Base-by-base conservation (phyloP, 2,113 vertebrate species). In the Ornithorhynchus anatinus region DNA sequence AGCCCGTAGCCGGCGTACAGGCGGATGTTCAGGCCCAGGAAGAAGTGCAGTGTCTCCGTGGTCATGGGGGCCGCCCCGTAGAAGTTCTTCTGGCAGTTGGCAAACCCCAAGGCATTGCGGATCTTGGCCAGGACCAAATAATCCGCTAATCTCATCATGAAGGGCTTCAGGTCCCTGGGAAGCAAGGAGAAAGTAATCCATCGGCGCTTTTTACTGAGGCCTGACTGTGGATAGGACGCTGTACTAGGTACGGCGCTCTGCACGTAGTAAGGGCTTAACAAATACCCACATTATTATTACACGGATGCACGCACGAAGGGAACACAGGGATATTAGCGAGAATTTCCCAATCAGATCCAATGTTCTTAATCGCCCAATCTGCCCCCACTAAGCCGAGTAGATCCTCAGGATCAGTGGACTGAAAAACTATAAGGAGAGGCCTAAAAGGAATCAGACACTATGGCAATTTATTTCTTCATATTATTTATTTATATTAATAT, bases 1-100 rank as follows among this genome's bases (percentile, higher is more conserved):
- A 97, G 95, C 23, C 96, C 96, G 1, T 97, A 97, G 8, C 90
- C 95, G 3, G 96, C 92, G 12, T 94, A 96, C 31, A 97, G 44
- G 15, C 78, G 88, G 72, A 97, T 95, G 74, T 97, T 95, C 56
- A 97, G 90, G 23, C 95, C 88, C 67, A 96, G 79, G 85, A 97
- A 97, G 81, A 96, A 96, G 63, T 88, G 77, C 53, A 94, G 72
- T 0, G 94, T 95, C 81, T 97, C 95, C 0, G 62, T 71, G 0
- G 91, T 82, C 62, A 97, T 92, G 19, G 96, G 96, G 27, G 96
- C 96, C 0, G 95, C 95, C 10, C 96, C 96, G 2, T 75, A 94
- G 69, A 96, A 97, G 64, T 88, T 92, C 84, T 95, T 97, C 84
- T 91, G 88, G 53, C 96, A 97, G 76, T 37, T 89, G 33, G 93